phyloP scores from a whole-genome alignment of 2,888 invertebrate species.

The Drosophila bunnanda region DNA sequence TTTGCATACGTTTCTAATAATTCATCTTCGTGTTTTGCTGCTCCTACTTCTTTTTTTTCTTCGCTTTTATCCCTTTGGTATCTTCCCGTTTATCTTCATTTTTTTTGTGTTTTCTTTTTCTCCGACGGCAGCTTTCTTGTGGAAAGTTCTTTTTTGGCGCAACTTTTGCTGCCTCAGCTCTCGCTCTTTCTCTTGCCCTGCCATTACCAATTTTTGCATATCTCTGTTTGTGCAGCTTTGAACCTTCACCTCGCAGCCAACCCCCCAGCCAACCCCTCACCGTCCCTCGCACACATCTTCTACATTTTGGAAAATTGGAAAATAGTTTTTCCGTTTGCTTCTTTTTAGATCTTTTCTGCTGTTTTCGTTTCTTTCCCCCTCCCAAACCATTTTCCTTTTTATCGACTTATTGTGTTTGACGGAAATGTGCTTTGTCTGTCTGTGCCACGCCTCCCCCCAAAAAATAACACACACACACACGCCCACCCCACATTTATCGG shows the following conservation, averaged over 20 bases:
- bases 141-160: constrained; percentile 43
- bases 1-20: constrained; percentile 75
- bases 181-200: constrained; percentile 40
- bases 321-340: constrained; percentile 64
- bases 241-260: constrained; percentile 31
- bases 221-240: constrained; percentile 68
- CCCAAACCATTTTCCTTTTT: constrained; percentile 31
- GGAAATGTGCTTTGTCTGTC: constrained; percentile 63
- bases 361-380: constrained; percentile 25
- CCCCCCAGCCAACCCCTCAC: neutral
- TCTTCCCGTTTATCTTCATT: constrained; percentile 6
- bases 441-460: constrained; percentile 23
- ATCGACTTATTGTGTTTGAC: constrained; percentile 72
- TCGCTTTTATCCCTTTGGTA: constrained; percentile 15
- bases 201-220: constrained; percentile 68
- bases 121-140: constrained; percentile 18
- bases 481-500: constrained; percentile 13
- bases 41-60: constrained; percentile 9
- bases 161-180: constrained; percentile 72
- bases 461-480: neutral
- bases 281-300: constrained; percentile 30
- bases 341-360: constrained; percentile 39
- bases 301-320: constrained; percentile 67
- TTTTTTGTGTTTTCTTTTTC: constrained; percentile 4
- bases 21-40: constrained; percentile 63